Evolutionary conservation across 2,797 vertebrate species (phyloP).

Genomic region (Artibeus lituratus): DNA sequence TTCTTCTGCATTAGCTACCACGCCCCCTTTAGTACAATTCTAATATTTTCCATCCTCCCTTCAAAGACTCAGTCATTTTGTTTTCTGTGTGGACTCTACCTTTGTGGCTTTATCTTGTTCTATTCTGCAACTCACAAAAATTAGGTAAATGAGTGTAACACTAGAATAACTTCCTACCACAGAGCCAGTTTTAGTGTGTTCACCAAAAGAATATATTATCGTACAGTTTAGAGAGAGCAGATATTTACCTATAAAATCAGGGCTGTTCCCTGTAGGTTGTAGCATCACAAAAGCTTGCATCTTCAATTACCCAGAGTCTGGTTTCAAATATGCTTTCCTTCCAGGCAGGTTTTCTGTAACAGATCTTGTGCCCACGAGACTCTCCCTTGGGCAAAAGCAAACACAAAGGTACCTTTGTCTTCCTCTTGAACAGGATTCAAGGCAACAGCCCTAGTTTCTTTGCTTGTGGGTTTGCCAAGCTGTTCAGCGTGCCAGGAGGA

Average conservation of each 20-base stretch:
- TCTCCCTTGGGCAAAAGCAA: neutral
- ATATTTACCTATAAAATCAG: neutral
- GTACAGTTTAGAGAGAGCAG: neutral
- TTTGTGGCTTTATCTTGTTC: neutral
- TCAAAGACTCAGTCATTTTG: neutral
- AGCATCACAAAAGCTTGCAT: neutral
- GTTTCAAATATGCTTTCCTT: constrained; percentile 12
- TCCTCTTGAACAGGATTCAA: constrained; percentile 14
- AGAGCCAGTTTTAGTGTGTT: neutral
- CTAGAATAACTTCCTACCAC: neutral
- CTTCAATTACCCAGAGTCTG: neutral
- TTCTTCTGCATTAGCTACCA: neutral
- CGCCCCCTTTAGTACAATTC: neutral
- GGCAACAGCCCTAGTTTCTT: neutral
- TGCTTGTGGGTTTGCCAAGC: neutral
- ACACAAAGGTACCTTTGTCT: constrained; percentile 18
- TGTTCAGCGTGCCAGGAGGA: neutral
- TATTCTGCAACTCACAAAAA: neutral
- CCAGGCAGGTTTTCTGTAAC: constrained; percentile 3
- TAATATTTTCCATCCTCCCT: neutral
- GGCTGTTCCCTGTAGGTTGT: neutral
- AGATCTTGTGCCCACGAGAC: neutral
- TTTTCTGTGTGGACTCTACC: neutral
- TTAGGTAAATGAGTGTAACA: neutral
- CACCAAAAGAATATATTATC: neutral